These are phyloP conservation scores for Podotricha telesiphe DNA, from an alignment of 2,888 invertebrate genomes.

Conservation along the genomic window DNA sequence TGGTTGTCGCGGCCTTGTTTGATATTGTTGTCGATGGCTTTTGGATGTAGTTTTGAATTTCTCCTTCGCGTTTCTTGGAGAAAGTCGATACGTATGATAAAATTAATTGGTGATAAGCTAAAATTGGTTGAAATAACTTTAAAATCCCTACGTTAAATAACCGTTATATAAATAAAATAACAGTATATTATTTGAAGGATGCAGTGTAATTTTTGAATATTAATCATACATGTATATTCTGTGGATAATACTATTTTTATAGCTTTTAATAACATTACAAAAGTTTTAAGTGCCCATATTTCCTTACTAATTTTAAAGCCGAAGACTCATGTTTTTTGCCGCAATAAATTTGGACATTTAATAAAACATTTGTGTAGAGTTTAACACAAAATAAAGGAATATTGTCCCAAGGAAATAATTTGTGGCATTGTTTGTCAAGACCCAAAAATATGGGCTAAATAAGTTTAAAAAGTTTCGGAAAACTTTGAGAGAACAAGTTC, in stretches of 20 bases:
- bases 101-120: neutral
- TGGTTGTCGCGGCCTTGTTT: neutral
- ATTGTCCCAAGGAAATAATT: constrained; percentile 46
- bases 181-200: neutral
- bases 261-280: neutral
- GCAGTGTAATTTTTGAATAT: neutral
- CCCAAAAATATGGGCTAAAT: constrained; percentile 67
- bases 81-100: neutral
- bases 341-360: neutral
- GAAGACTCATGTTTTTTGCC: constrained; percentile 28
- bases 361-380: neutral
- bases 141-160: too few relatives aligned
- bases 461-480: constrained; percentile 60
- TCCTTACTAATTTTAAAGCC: neutral
- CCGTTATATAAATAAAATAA: too few relatives aligned
- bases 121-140: too few relatives aligned
- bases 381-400: neutral
- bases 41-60: neutral
- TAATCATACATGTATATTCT: neutral
- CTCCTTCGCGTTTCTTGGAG: too few relatives aligned
- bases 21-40: neutral
- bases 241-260: neutral
- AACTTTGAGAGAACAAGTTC: constrained; percentile 63
- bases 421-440: constrained; percentile 53
- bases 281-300: neutral